Conservation (phyloP, 2,888 invertebrate genomes). For the Drepana falcataria region DNA sequence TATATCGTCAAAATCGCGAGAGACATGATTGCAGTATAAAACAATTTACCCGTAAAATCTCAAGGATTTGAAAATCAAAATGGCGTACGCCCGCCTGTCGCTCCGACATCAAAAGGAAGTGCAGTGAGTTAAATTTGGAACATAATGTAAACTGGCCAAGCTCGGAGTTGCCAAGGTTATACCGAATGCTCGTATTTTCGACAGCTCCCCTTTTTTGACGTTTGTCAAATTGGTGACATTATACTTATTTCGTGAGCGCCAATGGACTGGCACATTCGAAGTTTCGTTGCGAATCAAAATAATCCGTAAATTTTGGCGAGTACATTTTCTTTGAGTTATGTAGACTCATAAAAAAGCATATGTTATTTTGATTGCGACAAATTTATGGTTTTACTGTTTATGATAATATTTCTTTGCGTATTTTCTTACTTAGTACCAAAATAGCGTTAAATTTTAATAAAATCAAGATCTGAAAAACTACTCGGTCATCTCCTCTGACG, state of each 20-base stretch:
- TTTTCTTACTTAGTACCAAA: too few relatives aligned
- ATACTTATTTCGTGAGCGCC: slow-evolving; percentile 7
- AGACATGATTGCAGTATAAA: neutral
- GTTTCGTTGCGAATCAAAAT: neutral
- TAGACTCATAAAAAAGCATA: neutral
- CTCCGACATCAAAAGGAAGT: slow-evolving; percentile 41
- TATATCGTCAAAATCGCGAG: neutral
- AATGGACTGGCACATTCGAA: neutral
- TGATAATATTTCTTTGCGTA: neutral
- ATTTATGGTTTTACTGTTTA: neutral
- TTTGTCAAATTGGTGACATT: slow-evolving; percentile 38
- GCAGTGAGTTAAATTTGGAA: slow-evolving; percentile 34
- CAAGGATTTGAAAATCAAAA: slow-evolving; percentile 2
- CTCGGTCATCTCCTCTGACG: too few relatives aligned
- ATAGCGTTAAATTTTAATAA: too few relatives aligned
- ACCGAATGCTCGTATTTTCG: slow-evolving; percentile 25
- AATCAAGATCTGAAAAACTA: too few relatives aligned
- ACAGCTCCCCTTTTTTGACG: slow-evolving; percentile 34
- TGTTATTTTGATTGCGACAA: neutral
- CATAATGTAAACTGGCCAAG: slow-evolving; percentile 27
- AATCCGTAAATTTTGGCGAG: neutral
- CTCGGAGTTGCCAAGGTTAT: slow-evolving; percentile 44
- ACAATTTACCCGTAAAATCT: neutral
- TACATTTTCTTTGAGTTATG: neutral
- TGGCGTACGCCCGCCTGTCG: slow-evolving; percentile 18